Evolutionary conservation across 2,888 invertebrate species (phyloP), one percentile per base, ranked within the genome.

Genomic region (Eupithecia insigniata): DNA sequence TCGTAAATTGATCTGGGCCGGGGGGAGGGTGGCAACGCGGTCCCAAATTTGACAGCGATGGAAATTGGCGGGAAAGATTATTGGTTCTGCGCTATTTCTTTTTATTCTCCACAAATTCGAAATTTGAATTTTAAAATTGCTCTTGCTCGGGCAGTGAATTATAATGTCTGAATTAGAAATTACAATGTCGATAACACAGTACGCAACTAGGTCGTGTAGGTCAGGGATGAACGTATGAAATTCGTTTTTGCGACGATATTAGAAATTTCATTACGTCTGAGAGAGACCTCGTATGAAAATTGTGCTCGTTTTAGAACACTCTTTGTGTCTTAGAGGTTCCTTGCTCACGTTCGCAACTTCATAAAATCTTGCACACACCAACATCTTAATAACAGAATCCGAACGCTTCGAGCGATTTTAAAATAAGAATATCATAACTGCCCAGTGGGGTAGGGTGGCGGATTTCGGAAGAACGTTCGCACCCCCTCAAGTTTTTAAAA

Each of bases 61-160:
- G 92, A 92, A 93, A 93, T 94, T 93, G 94, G 92, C 93, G 93
- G 90, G 91, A 92, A 92, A 92, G 89, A 92, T 93, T 93, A 92
- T 91, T 90, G 90, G 90, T 89, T 85, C 87, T 71, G 85, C 73
- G 73, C 77, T 83, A 78, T 80, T 81, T 78, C 79, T 83, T 83
- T 77, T 76, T 71, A 72, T 72, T 71, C 66, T 66, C 39, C 62
- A 64, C 66, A 72, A 69, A 68, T 76, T 74, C 43, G 58, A 77
- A 78, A 76, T 77, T 75, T 43, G 46, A 76, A 78, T 72, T 72
- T 77, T 73, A 71, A 77, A 75, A 64, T 62, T 76, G 67, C 61
- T 70, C 71, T 71, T 30, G 73, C 73, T 74, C 39, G 72, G 78
- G 81, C 79, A 79, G 78, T 78, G 81, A 67, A 73, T 71, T 70